Base-by-base conservation (phyloP, 2,888 invertebrate species). In the Drosophila emarginata region DNA sequence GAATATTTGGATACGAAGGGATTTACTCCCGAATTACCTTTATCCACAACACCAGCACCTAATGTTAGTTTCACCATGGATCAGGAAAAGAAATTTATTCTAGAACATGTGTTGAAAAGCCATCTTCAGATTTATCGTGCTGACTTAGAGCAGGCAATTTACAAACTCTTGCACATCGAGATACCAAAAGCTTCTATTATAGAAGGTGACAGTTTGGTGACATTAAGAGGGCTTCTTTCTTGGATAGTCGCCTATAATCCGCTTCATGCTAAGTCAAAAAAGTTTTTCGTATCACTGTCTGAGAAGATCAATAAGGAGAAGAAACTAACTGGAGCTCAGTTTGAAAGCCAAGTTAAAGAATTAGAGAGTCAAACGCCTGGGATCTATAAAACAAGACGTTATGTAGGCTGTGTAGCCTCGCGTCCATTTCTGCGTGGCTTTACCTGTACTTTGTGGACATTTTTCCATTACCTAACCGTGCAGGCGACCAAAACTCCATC, bases 361-460 rank as follows among this genome's bases (percentile, higher is more conserved):
- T 23, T 59, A 37, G 58, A 77, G 32, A n/a, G 37, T 1, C 15
- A 52, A 51, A 14, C 67, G 18, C 62, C 73, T 36, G 60, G 52
- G 9, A 45, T 81, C 0, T 82, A 84, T 40, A 87, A 98, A 97
- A 97, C 93, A 92, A 77, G 93, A 94, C 91, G 92, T 4, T 98
- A 96, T 94, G 91, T 96, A 36, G 95, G 95, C 5, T 99, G 99
- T 89, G 94, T 93, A 81, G 97, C 97, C 9, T 97, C 97, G 83
- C 93, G 94, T 61, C 92, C 94, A 0, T 64, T 70, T 1, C 95
- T 93, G 86, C 93, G 98, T 56, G 97, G 98, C 2, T 99, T 97
- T 91, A 96, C 98, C 1, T 99, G 99, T 92, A 96, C 97, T 0
- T 92, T 99, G 50, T 99, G 99, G 99, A 96, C 95, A 9, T 91